Evolutionary conservation across 2,113 vertebrate genomes (phyloP).

Genomic region (Tiliqua scincoides): DNA sequence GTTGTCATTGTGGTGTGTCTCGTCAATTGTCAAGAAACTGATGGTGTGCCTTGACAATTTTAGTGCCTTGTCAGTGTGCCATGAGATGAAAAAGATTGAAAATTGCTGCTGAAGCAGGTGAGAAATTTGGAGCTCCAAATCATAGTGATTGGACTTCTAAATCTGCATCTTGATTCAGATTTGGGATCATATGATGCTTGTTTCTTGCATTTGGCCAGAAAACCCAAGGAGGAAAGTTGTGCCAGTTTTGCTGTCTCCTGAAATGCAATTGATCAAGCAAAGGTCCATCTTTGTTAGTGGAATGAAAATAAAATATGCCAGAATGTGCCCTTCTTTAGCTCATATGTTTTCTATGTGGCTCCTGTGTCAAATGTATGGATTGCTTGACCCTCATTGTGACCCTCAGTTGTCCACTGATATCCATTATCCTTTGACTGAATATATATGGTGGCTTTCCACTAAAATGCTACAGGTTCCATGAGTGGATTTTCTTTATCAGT

Average conservation of each 20-base stretch:
- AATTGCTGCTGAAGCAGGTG: background rate
- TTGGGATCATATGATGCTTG: background rate
- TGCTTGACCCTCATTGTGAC: background rate
- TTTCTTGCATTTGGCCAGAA: background rate
- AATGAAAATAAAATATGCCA: background rate
- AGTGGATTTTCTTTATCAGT: slow-evolving; percentile 23
- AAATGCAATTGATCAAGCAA: background rate
- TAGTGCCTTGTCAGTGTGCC: too few relatives aligned
- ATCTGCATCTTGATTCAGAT: background rate
- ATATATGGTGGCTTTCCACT: slow-evolving; percentile 29
- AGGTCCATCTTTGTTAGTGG: background rate
- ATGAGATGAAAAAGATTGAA: background rate
- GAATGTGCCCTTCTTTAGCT: background rate
- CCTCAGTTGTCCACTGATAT: background rate
- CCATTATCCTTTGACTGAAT: slow-evolving; percentile 32
- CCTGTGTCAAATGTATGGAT: background rate
- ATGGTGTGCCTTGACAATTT: too few relatives aligned
- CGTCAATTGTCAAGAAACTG: too few relatives aligned
- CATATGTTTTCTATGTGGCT: background rate
- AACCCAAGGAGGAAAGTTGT: background rate
- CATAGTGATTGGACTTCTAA: background rate
- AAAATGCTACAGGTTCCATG: slow-evolving; percentile 18
- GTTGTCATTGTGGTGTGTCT: too few relatives aligned
- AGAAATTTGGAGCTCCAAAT: background rate
- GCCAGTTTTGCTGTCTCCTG: background rate